Evolutionary conservation across 2,888 invertebrate genomes (phyloP).

Genomic region (Tryphoninae sp.): DNA sequence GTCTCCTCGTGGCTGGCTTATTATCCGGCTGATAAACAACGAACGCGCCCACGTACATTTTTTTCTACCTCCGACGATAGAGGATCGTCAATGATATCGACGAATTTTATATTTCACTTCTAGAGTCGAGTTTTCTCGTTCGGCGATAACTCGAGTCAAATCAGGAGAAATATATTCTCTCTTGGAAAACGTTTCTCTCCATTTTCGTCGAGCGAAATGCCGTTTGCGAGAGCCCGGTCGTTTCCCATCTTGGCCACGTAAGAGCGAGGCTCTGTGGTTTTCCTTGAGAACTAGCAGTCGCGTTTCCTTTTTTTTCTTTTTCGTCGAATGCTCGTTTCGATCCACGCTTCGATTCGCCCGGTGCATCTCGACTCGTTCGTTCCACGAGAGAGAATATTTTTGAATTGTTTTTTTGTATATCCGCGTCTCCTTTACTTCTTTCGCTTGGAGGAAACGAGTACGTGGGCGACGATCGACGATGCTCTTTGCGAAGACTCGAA

Average conservation of each 20-base stretch:
- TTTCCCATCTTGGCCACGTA: conserved; percentile 52
- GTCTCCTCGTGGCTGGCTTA: background rate
- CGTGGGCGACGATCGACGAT: conserved; percentile 40
- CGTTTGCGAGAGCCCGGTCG: conserved; percentile 33
- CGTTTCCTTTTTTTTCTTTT: conserved; percentile 37
- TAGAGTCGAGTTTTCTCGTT: background rate
- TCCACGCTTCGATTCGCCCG: conserved; percentile 1
- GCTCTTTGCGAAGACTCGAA: conserved; percentile 6
- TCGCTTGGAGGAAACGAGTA: conserved; percentile 1
- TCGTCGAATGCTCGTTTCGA: background rate
- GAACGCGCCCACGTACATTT: background rate
- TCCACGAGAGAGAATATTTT: conserved; percentile 11
- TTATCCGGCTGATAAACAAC: conserved; percentile 28
- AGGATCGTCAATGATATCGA: background rate
- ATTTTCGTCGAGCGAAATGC: conserved; percentile 67
- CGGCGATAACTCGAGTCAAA: background rate
- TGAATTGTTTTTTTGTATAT: background rate
- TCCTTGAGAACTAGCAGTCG: conserved; percentile 67
- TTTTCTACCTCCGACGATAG: background rate
- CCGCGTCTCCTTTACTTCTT: background rate
- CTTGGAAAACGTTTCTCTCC: conserved; percentile 67
- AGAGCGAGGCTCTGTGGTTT: conserved; percentile 68
- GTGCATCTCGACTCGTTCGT: background rate
- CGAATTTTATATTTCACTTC: background rate
- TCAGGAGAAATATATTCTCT: background rate